Conservation (phyloP, 2,797 vertebrate species). For the Hydrophis major region DNA sequence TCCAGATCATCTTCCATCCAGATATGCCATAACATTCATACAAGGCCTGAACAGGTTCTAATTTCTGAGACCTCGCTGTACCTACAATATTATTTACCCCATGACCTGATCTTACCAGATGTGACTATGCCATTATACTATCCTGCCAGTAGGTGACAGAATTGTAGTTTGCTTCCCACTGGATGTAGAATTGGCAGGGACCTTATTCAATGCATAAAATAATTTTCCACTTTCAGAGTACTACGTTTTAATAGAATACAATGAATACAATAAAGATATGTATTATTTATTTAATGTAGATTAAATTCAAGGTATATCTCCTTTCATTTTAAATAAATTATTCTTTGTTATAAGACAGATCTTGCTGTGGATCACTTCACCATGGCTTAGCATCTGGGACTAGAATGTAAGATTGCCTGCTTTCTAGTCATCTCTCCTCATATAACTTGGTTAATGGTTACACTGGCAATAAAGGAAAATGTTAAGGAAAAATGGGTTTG, state of each 20-base stretch:
- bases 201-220: slow-evolving; percentile 52
- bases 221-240: slow-evolving; percentile 46
- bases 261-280: not conserved
- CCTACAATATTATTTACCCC: not conserved
- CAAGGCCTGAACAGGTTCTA: not conserved
- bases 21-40: not conserved
- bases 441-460: not conserved
- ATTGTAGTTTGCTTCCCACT: not conserved
- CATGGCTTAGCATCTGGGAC: not conserved
- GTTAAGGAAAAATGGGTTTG: not conserved
- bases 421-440: not conserved
- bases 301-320: not conserved
- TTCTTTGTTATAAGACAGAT: not conserved
- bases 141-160: not conserved
- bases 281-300: not conserved
- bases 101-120: not conserved
- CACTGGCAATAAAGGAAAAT: not conserved
- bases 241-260: slow-evolving; percentile 22
- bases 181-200: not conserved
- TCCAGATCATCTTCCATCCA: not conserved
- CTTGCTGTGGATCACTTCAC: not conserved
- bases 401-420: not conserved
- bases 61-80: not conserved
- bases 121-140: not conserved
- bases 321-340: not conserved